These are phyloP conservation scores for Neelides folsomi DNA, from an alignment of 2,888 invertebrate genomes.

Conservation along the genomic window DNA sequence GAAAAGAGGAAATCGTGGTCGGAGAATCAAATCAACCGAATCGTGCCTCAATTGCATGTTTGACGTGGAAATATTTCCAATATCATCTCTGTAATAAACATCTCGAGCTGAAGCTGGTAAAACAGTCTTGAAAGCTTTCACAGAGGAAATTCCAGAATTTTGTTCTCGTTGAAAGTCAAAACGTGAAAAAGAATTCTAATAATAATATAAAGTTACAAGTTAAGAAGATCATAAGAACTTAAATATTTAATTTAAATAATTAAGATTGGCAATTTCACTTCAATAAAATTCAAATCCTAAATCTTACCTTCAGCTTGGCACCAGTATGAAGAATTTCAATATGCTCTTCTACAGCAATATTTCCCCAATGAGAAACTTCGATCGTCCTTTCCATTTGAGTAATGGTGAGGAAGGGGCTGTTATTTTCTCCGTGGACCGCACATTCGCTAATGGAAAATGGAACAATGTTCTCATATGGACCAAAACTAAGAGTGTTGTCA, in stretches of 20 bases:
- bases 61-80: conserved; percentile 97
- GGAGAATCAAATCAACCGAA: conserved; percentile 85
- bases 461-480: conserved; percentile 66
- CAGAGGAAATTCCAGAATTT: conserved; percentile 71
- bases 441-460: conserved; percentile 39
- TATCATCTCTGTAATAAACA: conserved; percentile 95
- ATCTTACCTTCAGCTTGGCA: conserved; percentile 62
- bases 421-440: conserved; percentile 75
- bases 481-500: conserved; percentile 72
- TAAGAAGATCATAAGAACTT: neutral
- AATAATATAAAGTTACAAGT: neutral
- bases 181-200: conserved; percentile 63
- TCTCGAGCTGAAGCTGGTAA: conserved; percentile 74
- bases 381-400: conserved; percentile 70
- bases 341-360: conserved; percentile 91
- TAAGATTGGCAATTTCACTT: neutral
- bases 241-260: neutral
- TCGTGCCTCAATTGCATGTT: conserved; percentile 77
- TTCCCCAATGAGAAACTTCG: conserved; percentile 98
- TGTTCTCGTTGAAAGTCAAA: conserved; percentile 93
- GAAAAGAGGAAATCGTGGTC: conserved; percentile 92
- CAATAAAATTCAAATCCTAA: conserved; percentile 31
- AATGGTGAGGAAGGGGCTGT: conserved; percentile 89
- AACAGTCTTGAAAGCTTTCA: conserved; percentile 71
- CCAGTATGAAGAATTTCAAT: conserved; percentile 86